Evolutionary conservation across 2,113 vertebrate genomes (phyloP).

Genomic region (Kobus ellipsiprymnus): DNA sequence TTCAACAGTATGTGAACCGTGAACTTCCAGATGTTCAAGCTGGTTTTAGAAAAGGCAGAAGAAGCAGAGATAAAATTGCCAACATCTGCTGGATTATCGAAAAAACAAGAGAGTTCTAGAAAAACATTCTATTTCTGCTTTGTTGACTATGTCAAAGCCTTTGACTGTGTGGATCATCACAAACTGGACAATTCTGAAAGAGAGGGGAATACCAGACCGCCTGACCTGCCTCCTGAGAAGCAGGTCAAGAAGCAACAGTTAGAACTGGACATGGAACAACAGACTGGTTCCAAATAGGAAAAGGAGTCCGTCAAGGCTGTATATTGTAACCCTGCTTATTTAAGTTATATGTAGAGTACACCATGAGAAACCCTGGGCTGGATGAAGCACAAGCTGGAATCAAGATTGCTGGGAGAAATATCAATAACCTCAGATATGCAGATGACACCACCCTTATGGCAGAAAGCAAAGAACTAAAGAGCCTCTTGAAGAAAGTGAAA

Average conservation of each 20-base stretch:
- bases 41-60: background rate
- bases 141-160: background rate
- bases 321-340: background rate
- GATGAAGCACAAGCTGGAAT: background rate
- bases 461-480: background rate
- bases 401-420: background rate
- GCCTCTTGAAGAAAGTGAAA: background rate
- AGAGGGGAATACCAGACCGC: background rate
- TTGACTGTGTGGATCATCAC: background rate
- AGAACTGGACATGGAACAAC: background rate
- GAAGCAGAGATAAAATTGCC: background rate
- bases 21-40: background rate
- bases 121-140: background rate
- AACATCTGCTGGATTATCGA: background rate
- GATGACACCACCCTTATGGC: background rate
- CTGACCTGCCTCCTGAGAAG: background rate
- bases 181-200: background rate
- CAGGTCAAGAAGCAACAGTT: background rate
- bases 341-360: background rate
- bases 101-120: background rate
- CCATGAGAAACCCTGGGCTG: background rate
- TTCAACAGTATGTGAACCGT: background rate
- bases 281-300: background rate
- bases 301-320: background rate
- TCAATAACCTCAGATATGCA: background rate